Conservation (phyloP, 2,888 invertebrate genomes). For the Melanostoma scalare region DNA sequence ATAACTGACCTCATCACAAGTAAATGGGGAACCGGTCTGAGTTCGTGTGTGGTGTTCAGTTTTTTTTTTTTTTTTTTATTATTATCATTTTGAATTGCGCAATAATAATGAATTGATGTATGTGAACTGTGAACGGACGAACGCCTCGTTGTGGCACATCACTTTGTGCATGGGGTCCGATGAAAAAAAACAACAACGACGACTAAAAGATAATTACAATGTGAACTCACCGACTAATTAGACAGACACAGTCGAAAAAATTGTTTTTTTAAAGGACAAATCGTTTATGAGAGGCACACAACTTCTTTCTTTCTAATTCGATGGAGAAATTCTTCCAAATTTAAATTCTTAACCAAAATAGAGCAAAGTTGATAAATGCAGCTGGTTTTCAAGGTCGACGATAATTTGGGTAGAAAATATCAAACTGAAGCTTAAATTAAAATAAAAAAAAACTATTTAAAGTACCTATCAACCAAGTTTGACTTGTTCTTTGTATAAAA, state of each 20-base stretch:
- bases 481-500: no score
- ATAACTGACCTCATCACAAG: constrained; percentile 69
- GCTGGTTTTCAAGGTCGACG: constrained; percentile 22
- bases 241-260: constrained; percentile 23
- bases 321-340: constrained; percentile 50
- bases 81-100: constrained; percentile 47
- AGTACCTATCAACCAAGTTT: no score
- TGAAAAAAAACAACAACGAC: constrained; percentile 22
- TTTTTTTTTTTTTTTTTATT: neutral
- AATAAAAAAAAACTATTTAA: no score
- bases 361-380: neutral
- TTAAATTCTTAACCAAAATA: constrained; percentile 22
- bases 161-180: constrained; percentile 27
- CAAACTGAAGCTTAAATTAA: no score
- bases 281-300: constrained; percentile 39
- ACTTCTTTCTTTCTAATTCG: constrained; percentile 22
- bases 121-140: constrained; percentile 20
- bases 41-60: constrained; percentile 19
- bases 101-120: constrained; percentile 49
- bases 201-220: constrained; percentile 58
- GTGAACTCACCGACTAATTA: constrained; percentile 65
- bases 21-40: constrained; percentile 42
- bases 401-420: no score
- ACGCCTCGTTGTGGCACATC: constrained; percentile 29
- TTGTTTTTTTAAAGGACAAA: constrained; percentile 53